Evolutionary conservation across 2,888 invertebrate species (phyloP).

Genomic region (Agelastica alni): DNA sequence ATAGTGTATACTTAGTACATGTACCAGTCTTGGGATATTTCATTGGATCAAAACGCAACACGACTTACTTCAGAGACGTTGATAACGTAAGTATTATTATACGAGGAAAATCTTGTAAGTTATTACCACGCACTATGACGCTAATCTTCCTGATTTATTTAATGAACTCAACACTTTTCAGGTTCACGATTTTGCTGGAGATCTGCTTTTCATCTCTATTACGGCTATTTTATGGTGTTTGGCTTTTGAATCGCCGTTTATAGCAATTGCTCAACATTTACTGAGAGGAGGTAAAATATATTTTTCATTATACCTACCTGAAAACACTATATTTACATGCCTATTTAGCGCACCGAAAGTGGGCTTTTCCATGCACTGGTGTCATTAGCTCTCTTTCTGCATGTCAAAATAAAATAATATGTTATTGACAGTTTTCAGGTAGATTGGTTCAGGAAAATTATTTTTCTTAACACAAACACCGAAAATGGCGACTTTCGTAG

Average conservation of each 20-base stretch:
- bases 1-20: constrained; percentile 59
- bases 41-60: constrained; percentile 23
- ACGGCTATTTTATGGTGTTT: constrained; percentile 52
- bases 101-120: neutral
- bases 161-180: no score
- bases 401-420: no score
- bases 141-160: no score
- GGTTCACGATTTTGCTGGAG: constrained; percentile 55
- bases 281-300: constrained; percentile 26
- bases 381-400: no score
- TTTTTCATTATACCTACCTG: no score
- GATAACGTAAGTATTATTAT: constrained; percentile 35
- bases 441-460: no score
- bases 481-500: no score
- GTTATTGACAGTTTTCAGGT: no score
- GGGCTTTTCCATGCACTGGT: no score
- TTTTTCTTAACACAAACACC: neutral
- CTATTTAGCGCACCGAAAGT: no score
- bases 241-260: constrained; percentile 54
- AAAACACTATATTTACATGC: no score
- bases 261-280: constrained; percentile 21
- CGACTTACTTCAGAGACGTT: constrained; percentile 35
- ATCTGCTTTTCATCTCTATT: constrained; percentile 51
- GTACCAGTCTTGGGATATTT: constrained; percentile 47
- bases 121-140: neutral